These are phyloP conservation scores for Drosophila formosana DNA, from an alignment of 2,888 invertebrate species.

Conservation along the genomic window DNA sequence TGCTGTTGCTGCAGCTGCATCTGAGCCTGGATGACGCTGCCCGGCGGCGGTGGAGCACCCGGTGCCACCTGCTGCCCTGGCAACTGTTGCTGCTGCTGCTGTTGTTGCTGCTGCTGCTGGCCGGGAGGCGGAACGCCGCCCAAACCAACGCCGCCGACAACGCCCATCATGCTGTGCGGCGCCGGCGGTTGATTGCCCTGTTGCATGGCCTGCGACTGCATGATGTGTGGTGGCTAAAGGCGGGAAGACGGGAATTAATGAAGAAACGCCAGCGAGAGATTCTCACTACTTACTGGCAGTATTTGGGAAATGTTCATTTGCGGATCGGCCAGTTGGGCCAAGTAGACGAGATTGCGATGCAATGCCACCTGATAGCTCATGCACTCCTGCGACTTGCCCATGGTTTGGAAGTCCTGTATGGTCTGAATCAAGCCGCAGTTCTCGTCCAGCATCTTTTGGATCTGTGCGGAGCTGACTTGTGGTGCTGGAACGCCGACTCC, in stretches of 20 bases:
- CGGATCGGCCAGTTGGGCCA: conserved; percentile 98
- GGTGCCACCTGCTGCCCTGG: conserved; percentile 47
- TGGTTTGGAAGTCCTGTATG: conserved; percentile 97
- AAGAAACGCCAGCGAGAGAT: background rate
- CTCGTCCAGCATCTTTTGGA: conserved; percentile 98
- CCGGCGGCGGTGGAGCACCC: conserved; percentile 54
- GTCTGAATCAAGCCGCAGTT: conserved; percentile 98
- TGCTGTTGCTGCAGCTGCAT: conserved; percentile 80
- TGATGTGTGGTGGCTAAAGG: conserved; percentile 87
- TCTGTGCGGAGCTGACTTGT: conserved; percentile 93
- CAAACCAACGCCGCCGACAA: conserved; percentile 6
- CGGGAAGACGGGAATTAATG: background rate
- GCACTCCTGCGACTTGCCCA: conserved; percentile 97
- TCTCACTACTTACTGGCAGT: conserved; percentile 90
- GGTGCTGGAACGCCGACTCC: conserved; percentile 86
- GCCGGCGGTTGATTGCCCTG: conserved; percentile 82
- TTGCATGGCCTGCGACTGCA: conserved; percentile 84
- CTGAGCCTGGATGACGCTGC: conserved; percentile 86
- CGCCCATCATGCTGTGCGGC: conserved; percentile 81
- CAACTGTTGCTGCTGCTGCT: conserved; percentile 50
- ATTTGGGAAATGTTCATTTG: conserved; percentile 96
- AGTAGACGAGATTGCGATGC: conserved; percentile 97
- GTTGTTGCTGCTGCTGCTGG: conserved; percentile 46
- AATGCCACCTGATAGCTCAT: conserved; percentile 97
- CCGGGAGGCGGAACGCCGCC: conserved; percentile 71